phyloP scores from a whole-genome alignment of 2,113 vertebrate genomes.

The Vicugna pacos region DNA sequence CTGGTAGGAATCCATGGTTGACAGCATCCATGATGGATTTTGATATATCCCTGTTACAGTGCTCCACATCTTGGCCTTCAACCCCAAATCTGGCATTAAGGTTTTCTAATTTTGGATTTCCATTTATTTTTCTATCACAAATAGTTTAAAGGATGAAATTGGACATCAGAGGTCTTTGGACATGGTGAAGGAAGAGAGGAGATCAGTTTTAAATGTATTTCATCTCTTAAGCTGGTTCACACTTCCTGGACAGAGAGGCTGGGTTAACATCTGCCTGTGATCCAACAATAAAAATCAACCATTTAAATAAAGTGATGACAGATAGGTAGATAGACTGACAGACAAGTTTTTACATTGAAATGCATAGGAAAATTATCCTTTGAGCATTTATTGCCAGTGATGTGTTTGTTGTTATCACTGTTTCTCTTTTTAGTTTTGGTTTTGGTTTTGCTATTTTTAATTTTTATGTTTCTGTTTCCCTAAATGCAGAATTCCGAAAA shows the following conservation, averaged over 20 bases:
- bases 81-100: not conserved
- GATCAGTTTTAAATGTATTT: not conserved
- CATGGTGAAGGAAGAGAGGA: not conserved
- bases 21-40: not conserved
- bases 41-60: not conserved
- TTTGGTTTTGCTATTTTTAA: not conserved
- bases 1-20: not conserved
- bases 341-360: not conserved
- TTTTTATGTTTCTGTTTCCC: not conserved
- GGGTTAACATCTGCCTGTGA: not conserved
- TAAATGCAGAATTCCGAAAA: not conserved
- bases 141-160: not conserved
- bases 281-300: conserved; percentile 1
- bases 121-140: not conserved
- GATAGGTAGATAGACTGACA: not conserved
- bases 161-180: not conserved
- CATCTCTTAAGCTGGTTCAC: not conserved
- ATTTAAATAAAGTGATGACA: not conserved
- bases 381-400: not conserved
- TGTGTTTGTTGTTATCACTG: not conserved
- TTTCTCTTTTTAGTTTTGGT: not conserved
- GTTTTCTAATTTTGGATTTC: not conserved
- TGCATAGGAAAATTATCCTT: not conserved
- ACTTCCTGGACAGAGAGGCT: not conserved
- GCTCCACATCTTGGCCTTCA: not conserved